Conservation (phyloP, 2,113 vertebrate genomes). For the Otus sunia region DNA sequence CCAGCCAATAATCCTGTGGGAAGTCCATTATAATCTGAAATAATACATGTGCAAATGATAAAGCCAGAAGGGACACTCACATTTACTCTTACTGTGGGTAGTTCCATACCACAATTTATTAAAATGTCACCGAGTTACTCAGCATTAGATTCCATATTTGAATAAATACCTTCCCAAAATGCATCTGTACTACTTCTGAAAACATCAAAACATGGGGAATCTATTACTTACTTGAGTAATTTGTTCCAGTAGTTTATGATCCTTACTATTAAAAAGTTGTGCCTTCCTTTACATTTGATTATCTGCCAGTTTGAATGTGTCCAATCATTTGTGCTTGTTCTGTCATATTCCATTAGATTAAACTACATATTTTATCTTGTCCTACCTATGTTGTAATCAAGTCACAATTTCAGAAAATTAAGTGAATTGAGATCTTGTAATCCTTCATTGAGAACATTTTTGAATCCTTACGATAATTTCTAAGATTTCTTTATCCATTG, state of each 20-base stretch:
- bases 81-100: not conserved
- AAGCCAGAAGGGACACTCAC: constrained; percentile 20
- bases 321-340: not conserved
- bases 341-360: not conserved
- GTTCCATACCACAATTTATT: not conserved
- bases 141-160: not conserved
- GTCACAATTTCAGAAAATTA: not conserved
- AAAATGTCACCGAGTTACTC: not conserved
- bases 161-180: constrained; percentile 12
- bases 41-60: not conserved
- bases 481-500: not conserved
- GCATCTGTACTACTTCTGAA: not conserved
- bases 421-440: not conserved
- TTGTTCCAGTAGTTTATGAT: not conserved
- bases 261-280: not conserved
- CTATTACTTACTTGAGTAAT: not conserved
- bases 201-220: not conserved
- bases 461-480: not conserved
- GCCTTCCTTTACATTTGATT: not conserved
- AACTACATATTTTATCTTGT: not conserved
- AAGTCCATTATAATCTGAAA: constrained; percentile 27
- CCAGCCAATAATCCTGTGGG: constrained; percentile 9
- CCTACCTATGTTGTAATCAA: not conserved
- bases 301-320: not conserved
- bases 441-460: not conserved